Percentiles rank a stretch among this genome's conserved stretches.
Conservation (phyloP, 1,140 invertebrate species). For the Phenacoccus solenopsis region DNA sequence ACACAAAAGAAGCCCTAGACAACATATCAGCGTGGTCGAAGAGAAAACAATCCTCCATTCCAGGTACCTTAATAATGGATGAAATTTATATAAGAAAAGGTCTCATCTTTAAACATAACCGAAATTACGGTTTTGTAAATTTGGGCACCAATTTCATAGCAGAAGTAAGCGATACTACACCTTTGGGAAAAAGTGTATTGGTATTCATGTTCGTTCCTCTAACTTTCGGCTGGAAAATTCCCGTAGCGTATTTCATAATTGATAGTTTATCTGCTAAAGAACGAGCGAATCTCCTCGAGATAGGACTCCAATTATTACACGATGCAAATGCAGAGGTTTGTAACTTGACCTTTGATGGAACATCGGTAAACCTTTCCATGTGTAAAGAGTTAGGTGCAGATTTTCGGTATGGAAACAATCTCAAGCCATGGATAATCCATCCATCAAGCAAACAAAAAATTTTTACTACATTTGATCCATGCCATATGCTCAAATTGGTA, state of each 20-base stretch:
- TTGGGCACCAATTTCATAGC: not conserved
- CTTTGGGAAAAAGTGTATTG: constrained; percentile 10
- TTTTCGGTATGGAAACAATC: no score
- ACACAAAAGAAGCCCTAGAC: constrained; percentile 4
- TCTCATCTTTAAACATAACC: not conserved
- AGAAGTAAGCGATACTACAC: not conserved
- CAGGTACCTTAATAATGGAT: not conserved
- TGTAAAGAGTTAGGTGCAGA: constrained; percentile 4
- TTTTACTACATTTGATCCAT: no score
- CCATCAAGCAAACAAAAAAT: no score
- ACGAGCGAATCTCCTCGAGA: constrained; percentile 11
- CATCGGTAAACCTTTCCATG: constrained; percentile 5
- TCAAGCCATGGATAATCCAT: no score
- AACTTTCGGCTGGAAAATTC: constrained; percentile 19
- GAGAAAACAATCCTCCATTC: not conserved
- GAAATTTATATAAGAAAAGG: not conserved
- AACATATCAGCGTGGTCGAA: not conserved
- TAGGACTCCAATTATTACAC: not conserved
- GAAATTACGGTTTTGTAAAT: not conserved
- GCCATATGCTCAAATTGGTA: no score
- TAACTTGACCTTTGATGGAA: constrained; percentile 15
- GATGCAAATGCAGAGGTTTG: not conserved
- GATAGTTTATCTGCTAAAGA: not conserved
- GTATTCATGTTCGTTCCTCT: constrained; percentile 19
- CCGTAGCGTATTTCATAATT: constrained; percentile 21